Conservation (phyloP, 2,113 vertebrate genomes). For the Eolophus roseicapilla region DNA sequence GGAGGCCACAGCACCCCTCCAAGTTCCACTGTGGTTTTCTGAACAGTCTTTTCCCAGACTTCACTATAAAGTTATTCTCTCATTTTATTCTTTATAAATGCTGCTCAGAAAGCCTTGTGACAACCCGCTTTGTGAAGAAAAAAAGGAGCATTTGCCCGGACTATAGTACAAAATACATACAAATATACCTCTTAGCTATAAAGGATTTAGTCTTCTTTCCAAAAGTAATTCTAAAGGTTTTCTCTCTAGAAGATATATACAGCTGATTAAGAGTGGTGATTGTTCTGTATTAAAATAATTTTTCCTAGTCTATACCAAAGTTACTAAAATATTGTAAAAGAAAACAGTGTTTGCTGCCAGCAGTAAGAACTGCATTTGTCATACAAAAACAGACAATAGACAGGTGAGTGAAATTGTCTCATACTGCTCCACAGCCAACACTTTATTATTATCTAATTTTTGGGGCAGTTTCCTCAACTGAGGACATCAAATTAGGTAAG, state of each 20-base stretch:
- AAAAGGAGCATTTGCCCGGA: background rate
- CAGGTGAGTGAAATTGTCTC: background rate
- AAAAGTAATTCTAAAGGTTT: background rate
- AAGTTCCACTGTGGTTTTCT: background rate
- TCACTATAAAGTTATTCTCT: background rate
- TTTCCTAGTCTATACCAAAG: background rate
- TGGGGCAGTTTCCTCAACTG: background rate
- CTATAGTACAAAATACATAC: background rate
- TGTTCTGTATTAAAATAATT: background rate
- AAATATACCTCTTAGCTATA: background rate
- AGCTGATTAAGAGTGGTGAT: background rate
- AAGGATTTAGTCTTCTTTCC: background rate
- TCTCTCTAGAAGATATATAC: background rate
- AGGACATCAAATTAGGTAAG: background rate
- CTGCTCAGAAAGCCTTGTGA: background rate
- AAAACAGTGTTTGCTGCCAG: background rate
- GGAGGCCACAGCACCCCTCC: background rate
- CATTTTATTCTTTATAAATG: background rate
- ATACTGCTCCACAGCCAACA: background rate
- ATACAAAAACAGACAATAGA: background rate
- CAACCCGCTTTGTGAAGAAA: background rate
- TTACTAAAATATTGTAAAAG: background rate
- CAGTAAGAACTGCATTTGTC: background rate
- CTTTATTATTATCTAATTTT: background rate
- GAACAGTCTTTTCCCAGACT: background rate